A percentile compares a stretch with the other conserved stretches of the same genome.
These are phyloP conservation scores for Aphyosemion australe DNA, from an alignment of 2,113 vertebrate genomes.

Conservation along the genomic window DNA sequence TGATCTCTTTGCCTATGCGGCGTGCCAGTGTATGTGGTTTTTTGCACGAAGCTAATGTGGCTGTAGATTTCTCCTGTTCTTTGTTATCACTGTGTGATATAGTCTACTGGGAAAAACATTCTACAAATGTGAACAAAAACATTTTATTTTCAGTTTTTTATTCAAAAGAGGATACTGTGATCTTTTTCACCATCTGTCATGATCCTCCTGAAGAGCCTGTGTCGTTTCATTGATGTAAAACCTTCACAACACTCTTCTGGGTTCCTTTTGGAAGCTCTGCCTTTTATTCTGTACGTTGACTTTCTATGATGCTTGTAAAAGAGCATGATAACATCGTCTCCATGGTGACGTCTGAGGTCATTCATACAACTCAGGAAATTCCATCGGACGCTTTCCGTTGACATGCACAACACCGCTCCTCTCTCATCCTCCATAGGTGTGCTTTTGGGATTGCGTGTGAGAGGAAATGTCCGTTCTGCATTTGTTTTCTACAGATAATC, in stretches of 20 bases:
- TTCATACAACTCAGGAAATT: slow-evolving; percentile 80
- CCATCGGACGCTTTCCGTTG: slow-evolving; percentile 47
- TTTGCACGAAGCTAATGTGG: slow-evolving; percentile 81
- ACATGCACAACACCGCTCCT: slow-evolving; percentile 21
- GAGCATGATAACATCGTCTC: slow-evolving; percentile 53
- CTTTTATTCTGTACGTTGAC: slow-evolving; percentile 44
- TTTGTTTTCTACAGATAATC: slow-evolving; percentile 64
- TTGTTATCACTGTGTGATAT: slow-evolving; percentile 82
- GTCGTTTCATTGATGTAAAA: slow-evolving; percentile 14
- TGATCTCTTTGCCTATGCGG: slow-evolving; percentile 74
- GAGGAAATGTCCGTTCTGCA: slow-evolving; percentile 16
- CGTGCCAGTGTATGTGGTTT: slow-evolving; percentile 78
- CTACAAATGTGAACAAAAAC: slow-evolving; percentile 68
- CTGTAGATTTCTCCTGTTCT: slow-evolving; percentile 77
- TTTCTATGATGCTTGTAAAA: slow-evolving; percentile 55
- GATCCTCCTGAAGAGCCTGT: slow-evolving; percentile 38
- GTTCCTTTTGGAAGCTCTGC: slow-evolving; percentile 53
- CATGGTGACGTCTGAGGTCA: slow-evolving; percentile 57
- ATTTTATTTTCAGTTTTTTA: slow-evolving; percentile 43
- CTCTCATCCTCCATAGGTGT: slow-evolving; percentile 2
- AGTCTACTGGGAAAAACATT: slow-evolving; percentile 71
- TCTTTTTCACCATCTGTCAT: slow-evolving; percentile 65
- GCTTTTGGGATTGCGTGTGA: slow-evolving; percentile 11
- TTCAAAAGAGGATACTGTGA: slow-evolving; percentile 77
- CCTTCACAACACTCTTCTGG: slow-evolving; percentile 22